phyloP scores from a whole-genome alignment of 2,113 vertebrate species.

The Eulemur macaco region DNA sequence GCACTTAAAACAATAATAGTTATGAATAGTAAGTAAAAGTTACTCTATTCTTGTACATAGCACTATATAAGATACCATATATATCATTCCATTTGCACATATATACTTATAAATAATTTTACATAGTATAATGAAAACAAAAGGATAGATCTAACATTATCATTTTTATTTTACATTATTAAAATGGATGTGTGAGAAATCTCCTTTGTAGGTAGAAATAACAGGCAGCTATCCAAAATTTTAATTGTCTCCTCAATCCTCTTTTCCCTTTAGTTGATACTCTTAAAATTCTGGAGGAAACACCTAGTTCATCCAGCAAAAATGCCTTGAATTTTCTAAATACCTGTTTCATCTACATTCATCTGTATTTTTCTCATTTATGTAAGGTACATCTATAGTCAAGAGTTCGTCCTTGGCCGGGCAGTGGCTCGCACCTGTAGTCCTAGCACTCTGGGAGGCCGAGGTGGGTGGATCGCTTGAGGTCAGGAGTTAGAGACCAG shows the following conservation, averaged over 20 bases:
- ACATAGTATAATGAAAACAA: not conserved
- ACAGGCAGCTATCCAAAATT: not conserved
- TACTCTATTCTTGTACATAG: not conserved
- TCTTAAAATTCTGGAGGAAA: not conserved
- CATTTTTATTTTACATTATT: not conserved
- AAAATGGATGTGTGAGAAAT: not conserved
- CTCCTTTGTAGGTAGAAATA: not conserved
- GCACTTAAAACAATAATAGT: not conserved
- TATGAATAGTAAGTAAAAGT: not conserved
- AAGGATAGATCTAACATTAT: not conserved
- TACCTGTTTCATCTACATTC: not conserved
- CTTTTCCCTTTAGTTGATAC: not conserved
- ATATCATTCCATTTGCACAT: not conserved
- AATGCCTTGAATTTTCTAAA: not conserved
- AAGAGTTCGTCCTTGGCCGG: no score
- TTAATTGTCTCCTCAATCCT: not conserved
- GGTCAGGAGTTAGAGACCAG: no score
- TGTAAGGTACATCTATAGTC: not conserved
- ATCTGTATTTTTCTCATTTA: not conserved
- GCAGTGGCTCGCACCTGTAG: no score
- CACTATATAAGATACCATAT: not conserved
- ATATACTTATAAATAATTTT: not conserved
- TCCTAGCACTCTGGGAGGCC: no score
- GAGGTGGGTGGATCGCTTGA: no score
- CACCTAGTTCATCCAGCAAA: not conserved